These are phyloP conservation scores for Bombus soroeensis DNA, from an alignment of 1,140 invertebrate genomes.

Conservation along the genomic window DNA sequence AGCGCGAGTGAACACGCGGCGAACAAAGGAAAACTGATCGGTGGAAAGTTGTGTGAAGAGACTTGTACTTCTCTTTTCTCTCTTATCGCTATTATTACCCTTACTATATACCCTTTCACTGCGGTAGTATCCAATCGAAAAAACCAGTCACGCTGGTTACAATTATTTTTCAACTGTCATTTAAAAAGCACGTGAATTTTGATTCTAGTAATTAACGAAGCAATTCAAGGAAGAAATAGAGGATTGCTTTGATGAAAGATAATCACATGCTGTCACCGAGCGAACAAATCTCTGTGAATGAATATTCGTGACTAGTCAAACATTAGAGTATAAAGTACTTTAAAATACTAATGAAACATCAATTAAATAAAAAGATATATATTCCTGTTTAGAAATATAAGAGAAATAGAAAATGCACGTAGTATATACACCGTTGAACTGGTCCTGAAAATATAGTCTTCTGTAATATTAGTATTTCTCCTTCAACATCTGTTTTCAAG, in stretches of 20 bases:
- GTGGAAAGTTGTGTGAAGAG: conserved; percentile 1
- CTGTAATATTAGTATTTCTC: too few relatives aligned
- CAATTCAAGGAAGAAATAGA: neutral
- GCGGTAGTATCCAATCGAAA: neutral
- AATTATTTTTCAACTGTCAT: neutral
- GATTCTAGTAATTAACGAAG: neutral
- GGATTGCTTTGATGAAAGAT: neutral
- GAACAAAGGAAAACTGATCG: conserved; percentile 12
- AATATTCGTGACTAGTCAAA: too few relatives aligned
- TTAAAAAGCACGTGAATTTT: neutral
- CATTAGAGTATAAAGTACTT: too few relatives aligned
- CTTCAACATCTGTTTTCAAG: too few relatives aligned
- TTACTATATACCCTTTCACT: neutral
- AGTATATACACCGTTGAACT: too few relatives aligned
- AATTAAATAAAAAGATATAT: too few relatives aligned
- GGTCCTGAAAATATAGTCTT: too few relatives aligned
- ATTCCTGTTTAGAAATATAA: too few relatives aligned
- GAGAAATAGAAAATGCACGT: too few relatives aligned
- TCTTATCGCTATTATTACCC: neutral
- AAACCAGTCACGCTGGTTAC: too few relatives aligned
- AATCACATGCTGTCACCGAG: neutral
- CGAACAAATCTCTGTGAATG: neutral
- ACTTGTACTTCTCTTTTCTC: neutral
- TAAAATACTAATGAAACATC: too few relatives aligned
- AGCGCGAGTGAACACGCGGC: neutral